Conservation (phyloP, 2,888 invertebrate genomes). For the Scrobipalpa atriplicella region DNA sequence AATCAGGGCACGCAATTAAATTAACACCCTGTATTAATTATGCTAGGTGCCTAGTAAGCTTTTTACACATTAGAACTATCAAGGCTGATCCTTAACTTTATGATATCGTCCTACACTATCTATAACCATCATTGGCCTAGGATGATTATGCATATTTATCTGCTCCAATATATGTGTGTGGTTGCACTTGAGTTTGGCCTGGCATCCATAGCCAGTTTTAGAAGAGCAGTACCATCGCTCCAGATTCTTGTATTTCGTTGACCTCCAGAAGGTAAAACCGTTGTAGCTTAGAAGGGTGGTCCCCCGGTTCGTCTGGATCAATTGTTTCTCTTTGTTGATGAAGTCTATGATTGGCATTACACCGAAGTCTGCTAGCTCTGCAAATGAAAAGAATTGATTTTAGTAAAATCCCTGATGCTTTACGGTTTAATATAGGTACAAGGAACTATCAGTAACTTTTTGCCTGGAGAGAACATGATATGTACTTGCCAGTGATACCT, state of each 20-base stretch:
- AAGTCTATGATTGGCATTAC: constrained; percentile 1
- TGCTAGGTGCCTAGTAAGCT: neutral
- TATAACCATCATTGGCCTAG: neutral
- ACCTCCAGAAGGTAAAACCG: constrained; percentile 25
- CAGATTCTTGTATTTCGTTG: neutral
- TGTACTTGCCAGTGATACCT: too few relatives aligned
- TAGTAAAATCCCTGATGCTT: too few relatives aligned
- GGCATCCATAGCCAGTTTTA: constrained; percentile 7
- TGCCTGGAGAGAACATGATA: too few relatives aligned
- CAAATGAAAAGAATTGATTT: neutral
- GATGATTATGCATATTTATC: neutral
- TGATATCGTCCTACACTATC: constrained; percentile 13
- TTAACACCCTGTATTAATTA: neutral
- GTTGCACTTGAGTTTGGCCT: neutral
- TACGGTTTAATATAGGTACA: too few relatives aligned
- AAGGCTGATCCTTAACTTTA: constrained; percentile 6
- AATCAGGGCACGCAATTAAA: too few relatives aligned
- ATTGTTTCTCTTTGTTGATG: neutral
- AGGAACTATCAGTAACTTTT: too few relatives aligned
- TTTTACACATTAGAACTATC: neutral
- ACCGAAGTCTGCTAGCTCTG: neutral
- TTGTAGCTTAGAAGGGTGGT: neutral
- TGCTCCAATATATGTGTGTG: neutral
- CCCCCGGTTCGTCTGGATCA: neutral
- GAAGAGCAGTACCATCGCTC: constrained; percentile 29